phyloP scores from a whole-genome alignment of 92 coral and sea anemone genomes.

The Phenganax marumi region DNA sequence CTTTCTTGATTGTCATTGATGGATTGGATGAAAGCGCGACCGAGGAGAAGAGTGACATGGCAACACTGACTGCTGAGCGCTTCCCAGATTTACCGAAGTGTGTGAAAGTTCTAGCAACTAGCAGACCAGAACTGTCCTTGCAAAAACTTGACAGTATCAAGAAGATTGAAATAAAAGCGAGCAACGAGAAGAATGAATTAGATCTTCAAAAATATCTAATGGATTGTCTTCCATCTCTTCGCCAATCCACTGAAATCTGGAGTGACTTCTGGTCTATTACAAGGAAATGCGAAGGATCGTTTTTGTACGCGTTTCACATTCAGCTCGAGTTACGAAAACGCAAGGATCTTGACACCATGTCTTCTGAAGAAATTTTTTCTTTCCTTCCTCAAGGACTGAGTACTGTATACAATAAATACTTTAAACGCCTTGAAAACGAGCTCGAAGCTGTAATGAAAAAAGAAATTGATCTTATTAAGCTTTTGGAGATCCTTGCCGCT shows the following conservation, averaged over 20 bases:
- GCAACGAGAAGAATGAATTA: background rate
- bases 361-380: background rate
- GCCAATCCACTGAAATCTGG: background rate
- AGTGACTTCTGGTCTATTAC: background rate
- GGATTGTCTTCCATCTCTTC: background rate
- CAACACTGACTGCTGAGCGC: background rate
- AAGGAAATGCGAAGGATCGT: background rate
- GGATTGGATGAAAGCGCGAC: conserved; percentile 14
- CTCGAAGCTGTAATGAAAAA: background rate
- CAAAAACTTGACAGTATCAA: background rate
- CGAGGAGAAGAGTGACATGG: background rate
- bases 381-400: background rate
- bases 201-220: background rate
- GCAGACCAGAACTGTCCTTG: conserved; percentile 14
- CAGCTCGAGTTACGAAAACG: background rate
- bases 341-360: background rate
- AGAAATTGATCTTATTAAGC: background rate
- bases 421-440: conserved; percentile 6
- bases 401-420: background rate
- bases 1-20: conserved; percentile 1
- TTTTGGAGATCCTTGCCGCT: background rate
- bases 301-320: conserved; percentile 23
- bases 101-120: background rate
- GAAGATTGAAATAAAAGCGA: background rate
- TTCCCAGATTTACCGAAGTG: conserved; percentile 3